These are phyloP conservation scores for Gymnosoma rotundatum DNA, from an alignment of 2,888 invertebrate genomes.

Conservation along the genomic window DNA sequence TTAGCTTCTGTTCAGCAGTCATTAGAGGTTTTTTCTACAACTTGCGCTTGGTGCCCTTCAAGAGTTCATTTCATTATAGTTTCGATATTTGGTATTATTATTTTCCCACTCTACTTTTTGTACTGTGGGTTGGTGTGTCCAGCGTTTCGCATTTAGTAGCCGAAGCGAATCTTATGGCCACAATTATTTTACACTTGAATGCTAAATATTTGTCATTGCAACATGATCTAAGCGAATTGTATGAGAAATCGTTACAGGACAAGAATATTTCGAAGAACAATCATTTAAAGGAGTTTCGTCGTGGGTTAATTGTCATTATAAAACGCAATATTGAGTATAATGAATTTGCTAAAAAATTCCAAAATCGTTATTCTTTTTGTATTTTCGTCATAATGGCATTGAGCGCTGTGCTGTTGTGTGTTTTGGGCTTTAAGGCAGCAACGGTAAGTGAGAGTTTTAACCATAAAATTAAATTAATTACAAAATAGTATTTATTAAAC, in stretches of 20 bases:
- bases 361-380: slow-evolving; percentile 76
- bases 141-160: slow-evolving; percentile 75
- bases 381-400: slow-evolving; percentile 77
- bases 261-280: slow-evolving; percentile 18
- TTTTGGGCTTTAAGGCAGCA: slow-evolving; percentile 75
- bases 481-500: no score
- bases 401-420: slow-evolving; percentile 77
- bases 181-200: slow-evolving; percentile 77
- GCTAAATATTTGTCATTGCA: slow-evolving; percentile 75
- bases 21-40: slow-evolving; percentile 73
- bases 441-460: slow-evolving; percentile 76
- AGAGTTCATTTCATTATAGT: slow-evolving; percentile 75
- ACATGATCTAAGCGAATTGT: slow-evolving; percentile 70
- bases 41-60: slow-evolving; percentile 74
- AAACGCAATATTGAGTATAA: slow-evolving; percentile 75
- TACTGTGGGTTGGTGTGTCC: slow-evolving; percentile 74
- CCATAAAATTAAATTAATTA: no score
- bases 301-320: slow-evolving; percentile 71
- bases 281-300: slow-evolving; percentile 72
- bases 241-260: slow-evolving; percentile 8
- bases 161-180: slow-evolving; percentile 77
- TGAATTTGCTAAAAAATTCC: slow-evolving; percentile 74
- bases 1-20: slow-evolving; percentile 72
- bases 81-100: slow-evolving; percentile 72
- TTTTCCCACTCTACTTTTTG: slow-evolving; percentile 72